Evolutionary conservation across 2,888 invertebrate species (phyloP).

Genomic region (Poecilus cupreus): DNA sequence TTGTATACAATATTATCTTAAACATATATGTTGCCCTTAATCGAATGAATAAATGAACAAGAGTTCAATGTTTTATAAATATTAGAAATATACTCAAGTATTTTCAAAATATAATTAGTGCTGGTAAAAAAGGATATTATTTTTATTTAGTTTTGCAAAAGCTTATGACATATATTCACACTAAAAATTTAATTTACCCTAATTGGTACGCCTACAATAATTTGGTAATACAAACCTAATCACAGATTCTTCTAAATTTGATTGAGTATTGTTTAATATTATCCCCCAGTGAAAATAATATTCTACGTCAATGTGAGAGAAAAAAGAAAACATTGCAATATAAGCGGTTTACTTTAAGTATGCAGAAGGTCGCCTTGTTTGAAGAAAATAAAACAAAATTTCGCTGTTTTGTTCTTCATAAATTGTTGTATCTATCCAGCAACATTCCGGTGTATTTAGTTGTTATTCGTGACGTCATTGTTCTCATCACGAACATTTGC

Average conservation of each 20-base stretch:
- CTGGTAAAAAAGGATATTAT: too few species aligned
- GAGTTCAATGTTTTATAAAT: too few species aligned
- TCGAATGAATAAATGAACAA: too few species aligned
- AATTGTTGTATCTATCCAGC: conserved; percentile 56
- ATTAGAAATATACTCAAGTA: too few species aligned
- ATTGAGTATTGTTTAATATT: not conserved
- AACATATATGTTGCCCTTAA: too few species aligned
- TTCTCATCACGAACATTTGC: conserved; percentile 50
- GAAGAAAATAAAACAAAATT: conserved; percentile 57
- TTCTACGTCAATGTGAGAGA: conserved; percentile 44
- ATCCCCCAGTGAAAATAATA: conserved; percentile 6
- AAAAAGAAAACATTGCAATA: conserved; percentile 48
- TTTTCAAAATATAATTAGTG: too few species aligned
- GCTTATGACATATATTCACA: not conserved
- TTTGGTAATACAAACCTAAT: not conserved
- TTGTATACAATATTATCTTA: too few species aligned
- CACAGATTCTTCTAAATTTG: conserved; percentile 16
- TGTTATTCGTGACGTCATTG: conserved; percentile 57
- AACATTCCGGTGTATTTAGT: conserved; percentile 55
- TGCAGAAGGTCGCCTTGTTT: conserved; percentile 58
- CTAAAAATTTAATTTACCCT: not conserved
- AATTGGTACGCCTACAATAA: not conserved
- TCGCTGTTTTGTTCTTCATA: conserved; percentile 57
- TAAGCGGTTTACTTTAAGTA: conserved; percentile 57
- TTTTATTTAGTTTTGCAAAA: too few species aligned